Evolutionary conservation across 2,797 vertebrate species (phyloP).

Genomic region (Spea hammondii): DNA sequence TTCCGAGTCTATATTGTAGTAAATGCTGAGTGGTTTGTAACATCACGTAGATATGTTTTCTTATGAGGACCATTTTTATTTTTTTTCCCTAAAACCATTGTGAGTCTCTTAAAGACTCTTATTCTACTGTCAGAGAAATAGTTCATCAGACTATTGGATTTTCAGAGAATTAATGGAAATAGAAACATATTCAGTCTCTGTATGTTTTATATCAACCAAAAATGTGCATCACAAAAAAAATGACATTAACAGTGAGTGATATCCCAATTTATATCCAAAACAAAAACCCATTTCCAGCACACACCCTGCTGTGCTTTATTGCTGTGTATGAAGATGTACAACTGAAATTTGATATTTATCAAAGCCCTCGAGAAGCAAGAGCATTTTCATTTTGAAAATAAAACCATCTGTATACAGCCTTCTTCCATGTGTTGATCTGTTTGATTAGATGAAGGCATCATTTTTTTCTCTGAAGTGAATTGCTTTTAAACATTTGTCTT

Average conservation of each 20-base stretch:
- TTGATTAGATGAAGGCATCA: constrained; percentile 37
- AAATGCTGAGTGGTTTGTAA: too few relatives aligned
- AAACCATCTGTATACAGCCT: constrained; percentile 36
- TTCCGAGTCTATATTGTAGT: too few relatives aligned
- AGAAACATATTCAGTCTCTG: neutral
- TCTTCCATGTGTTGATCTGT: constrained; percentile 34
- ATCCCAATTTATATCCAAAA: constrained; percentile 12
- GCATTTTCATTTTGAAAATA: constrained; percentile 29
- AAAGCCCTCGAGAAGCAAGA: constrained; percentile 23
- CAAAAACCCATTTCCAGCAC: neutral
- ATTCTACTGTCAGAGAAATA: too few relatives aligned
- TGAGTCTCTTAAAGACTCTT: too few relatives aligned
- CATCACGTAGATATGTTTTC: too few relatives aligned
- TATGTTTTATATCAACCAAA: neutral
- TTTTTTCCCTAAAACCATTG: too few relatives aligned
- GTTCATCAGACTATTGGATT: neutral
- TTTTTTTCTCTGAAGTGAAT: constrained; percentile 5
- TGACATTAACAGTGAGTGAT: neutral
- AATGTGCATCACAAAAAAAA: neutral
- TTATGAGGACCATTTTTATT: too few relatives aligned
- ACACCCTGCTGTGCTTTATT: constrained; percentile 22
- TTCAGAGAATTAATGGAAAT: neutral
- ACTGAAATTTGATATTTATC: constrained; percentile 16
- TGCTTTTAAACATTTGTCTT: constrained; percentile 7
- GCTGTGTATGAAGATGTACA: constrained; percentile 11